Evolutionary conservation across 2,113 vertebrate species (phyloP), one percentile per base, ranked within the genome.

Genomic region (Cyanoderma ruficeps): DNA sequence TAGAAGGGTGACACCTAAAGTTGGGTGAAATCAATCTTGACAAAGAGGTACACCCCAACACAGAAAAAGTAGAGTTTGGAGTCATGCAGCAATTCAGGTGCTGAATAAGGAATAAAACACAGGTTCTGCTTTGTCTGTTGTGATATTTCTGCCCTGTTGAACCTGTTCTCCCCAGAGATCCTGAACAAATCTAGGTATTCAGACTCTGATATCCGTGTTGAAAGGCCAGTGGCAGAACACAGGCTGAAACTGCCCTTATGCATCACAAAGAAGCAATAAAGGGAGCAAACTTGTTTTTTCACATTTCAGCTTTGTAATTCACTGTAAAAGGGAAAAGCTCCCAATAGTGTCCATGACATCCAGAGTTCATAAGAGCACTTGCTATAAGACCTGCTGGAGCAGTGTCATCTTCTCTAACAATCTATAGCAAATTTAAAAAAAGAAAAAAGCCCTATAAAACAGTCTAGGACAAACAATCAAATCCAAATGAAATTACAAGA

Each of bases 241-340:
- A 33, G 1, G 4, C 19, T 59, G 41, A 91, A 76, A 63, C 15
- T 71, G 55, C n/a, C 39, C 39, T 86, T 81, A 47, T 78, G 53
- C 25, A 82, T 53, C 76, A 64, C 50, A 87, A 92, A 92, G 64
- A 93, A 71, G 35, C 19, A 89, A 87, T 93, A 96, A 90, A 92
- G 15, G 17, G 28, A 4, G 0, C 3, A 71, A 46, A 52, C 25
- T 84, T 75, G 21, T 37, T 77, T 87, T 85, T 74, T 81, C 64
- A 68, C 71, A 78, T 93, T 93, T 78, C 52, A 83, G 44, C 10
- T 83, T 82, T 71, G 52, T 44, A 64, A 49, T 57, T 92, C 69
- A 68, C 68, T 1, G 0, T 81, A 74, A 84, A 94, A 78, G 4
- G 6, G 19, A 83, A 93, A 86, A 90, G 52, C n/a, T 94, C 76